These are phyloP conservation scores for Aromia moschata DNA, from an alignment of 2,888 invertebrate species.

Conservation along the genomic window DNA sequence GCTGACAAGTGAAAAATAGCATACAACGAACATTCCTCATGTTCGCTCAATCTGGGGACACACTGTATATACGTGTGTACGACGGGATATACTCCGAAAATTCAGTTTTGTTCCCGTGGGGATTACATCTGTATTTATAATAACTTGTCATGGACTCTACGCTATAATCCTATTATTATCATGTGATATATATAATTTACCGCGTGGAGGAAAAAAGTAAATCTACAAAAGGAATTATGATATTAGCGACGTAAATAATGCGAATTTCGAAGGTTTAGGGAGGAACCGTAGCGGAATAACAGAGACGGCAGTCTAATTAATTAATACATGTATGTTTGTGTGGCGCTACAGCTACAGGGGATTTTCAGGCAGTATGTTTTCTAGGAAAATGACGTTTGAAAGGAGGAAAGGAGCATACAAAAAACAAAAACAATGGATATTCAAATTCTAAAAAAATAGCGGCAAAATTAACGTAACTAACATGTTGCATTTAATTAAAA, in stretches of 20 bases:
- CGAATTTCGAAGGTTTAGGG: slow-evolving; percentile 9
- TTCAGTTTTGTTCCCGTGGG: slow-evolving; percentile 34
- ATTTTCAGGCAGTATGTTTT: not conserved
- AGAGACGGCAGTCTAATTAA: slow-evolving; percentile 6
- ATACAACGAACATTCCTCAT: too few relatives aligned
- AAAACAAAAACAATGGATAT: too few relatives aligned
- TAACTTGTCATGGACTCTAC: slow-evolving; percentile 36
- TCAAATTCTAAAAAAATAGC: too few relatives aligned
- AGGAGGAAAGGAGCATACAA: too few relatives aligned
- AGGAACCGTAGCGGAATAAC: not conserved
- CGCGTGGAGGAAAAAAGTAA: slow-evolving; percentile 11
- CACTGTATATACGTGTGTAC: too few relatives aligned
- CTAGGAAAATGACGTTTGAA: not conserved
- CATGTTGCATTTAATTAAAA: too few relatives aligned
- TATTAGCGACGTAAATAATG: slow-evolving; percentile 23
- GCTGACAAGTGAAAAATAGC: too few relatives aligned
- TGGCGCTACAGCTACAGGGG: slow-evolving; percentile 1
- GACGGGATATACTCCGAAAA: slow-evolving; percentile 33
- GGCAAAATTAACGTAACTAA: too few relatives aligned
- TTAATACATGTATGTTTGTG: slow-evolving; percentile 3
- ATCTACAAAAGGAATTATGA: slow-evolving; percentile 22
- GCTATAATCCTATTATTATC: slow-evolving; percentile 40
- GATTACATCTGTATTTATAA: slow-evolving; percentile 39
- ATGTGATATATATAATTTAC: slow-evolving; percentile 16
- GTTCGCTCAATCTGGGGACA: too few relatives aligned